Conservation (phyloP, 2,113 vertebrate genomes). For the Leiothrix lutea region DNA sequence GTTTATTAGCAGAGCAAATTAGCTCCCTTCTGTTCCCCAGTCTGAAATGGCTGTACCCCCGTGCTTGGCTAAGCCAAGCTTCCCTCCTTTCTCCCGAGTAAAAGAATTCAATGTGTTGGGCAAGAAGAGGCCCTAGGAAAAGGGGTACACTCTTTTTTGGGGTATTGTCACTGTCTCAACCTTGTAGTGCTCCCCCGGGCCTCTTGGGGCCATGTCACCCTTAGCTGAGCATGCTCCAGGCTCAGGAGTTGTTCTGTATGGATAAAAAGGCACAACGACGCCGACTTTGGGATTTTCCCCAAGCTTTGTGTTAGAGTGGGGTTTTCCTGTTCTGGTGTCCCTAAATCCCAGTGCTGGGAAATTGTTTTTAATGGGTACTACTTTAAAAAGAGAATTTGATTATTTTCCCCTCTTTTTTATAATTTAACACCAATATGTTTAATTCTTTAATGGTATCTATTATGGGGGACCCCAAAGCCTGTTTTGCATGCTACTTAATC, state of each 20-base stretch:
- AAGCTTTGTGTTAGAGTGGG: background rate
- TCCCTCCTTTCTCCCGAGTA: background rate
- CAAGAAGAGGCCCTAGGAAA: background rate
- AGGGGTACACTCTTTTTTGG: background rate
- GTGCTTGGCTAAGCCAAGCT: background rate
- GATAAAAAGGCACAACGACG: background rate
- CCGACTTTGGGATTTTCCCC: background rate
- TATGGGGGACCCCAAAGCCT: background rate
- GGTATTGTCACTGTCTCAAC: background rate
- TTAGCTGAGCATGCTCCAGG: accelerated
- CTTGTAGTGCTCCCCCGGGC: background rate
- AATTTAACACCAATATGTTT: background rate
- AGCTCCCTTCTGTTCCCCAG: background rate
- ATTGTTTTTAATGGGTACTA: background rate
- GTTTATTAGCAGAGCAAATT: background rate
- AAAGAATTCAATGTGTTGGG: background rate
- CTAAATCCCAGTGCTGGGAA: background rate
- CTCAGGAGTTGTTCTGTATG: background rate
- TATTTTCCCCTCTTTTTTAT: background rate
- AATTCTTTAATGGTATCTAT: background rate
- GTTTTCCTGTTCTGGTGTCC: background rate
- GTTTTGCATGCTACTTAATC: background rate
- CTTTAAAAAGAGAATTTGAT: background rate
- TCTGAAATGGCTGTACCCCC: background rate
- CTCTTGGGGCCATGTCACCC: too few species aligned